Evolutionary conservation across 1,140 invertebrate species (phyloP), one percentile per base, ranked within the genome.

Genomic region (Muscidifurax raptorellus): DNA sequence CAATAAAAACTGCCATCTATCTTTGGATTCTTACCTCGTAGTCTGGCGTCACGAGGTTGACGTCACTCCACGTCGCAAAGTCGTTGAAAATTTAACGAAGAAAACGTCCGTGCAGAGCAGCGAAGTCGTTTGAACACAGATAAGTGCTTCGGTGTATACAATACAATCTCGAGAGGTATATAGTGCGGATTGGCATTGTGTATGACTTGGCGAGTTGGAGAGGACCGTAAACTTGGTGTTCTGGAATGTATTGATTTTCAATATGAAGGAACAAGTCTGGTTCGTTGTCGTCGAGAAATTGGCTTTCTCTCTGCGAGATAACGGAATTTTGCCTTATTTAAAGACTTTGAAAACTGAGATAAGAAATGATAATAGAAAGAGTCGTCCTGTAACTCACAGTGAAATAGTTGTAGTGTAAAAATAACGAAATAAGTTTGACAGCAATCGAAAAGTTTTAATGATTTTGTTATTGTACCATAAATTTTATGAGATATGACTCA

Each of bases 11-110:
- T 28, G 12, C 27, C 12, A 40, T 32, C 71, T 74, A 74, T 74
- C 71, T 74, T 74, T 74, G 32, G 71, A 30, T 74, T 74, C 71
- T 74, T 30, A 32, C 71, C 71, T 74, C 32, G 67, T 30, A 6
- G 22, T 10, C 66, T 25, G 6, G 30, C 69, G 69, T 72, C 69
- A 72, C 69, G 69, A 47, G 44, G 15, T 18, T 30, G 71, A 74
- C 71, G 71, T 74, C 71, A 74, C 7, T 4, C 0, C 18, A 9
- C 15, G 71, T 18, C 71, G 32, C 71, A 47, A 40, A 18, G 64
- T 69, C 25, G 27, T 74, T 40, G 32, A 40, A 74, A 74, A n/a
- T 36, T 74, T 40, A 74, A 28, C 28, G 66, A 30, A 74, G 52
- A 74, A 74, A 74, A 32, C 13, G 69, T 72, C 69, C 6, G 30